Percentiles rank a stretch among this genome's conserved stretches.
Evolutionary conservation across 2,113 vertebrate genomes (phyloP).

Genomic region (Pluvianellus socialis): DNA sequence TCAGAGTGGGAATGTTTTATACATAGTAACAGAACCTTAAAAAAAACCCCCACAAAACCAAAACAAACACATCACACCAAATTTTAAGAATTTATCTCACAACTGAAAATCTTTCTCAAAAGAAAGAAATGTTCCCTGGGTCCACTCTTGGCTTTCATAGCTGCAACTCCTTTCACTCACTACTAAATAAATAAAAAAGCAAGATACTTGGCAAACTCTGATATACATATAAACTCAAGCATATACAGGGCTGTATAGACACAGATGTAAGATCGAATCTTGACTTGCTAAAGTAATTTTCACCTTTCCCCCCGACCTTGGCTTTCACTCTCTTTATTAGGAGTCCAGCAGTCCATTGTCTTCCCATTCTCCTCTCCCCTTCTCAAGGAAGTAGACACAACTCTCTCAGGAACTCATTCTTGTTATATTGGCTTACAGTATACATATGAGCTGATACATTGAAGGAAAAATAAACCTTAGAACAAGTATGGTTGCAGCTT

Average conservation of each 20-base stretch:
- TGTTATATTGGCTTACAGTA: fast-evolving
- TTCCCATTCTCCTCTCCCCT: neutral
- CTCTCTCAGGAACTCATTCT: neutral
- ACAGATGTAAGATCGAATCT: neutral
- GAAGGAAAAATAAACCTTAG: neutral
- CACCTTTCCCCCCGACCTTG: fast-evolving
- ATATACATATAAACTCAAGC: neutral
- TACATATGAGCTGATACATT: neutral
- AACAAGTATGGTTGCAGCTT: neutral
- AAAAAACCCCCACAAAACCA: neutral
- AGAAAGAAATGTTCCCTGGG: neutral
- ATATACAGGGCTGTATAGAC: neutral
- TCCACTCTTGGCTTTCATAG: neutral
- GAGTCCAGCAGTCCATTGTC: neutral
- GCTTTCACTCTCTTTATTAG: neutral
- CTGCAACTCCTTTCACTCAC: neutral
- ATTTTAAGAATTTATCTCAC: neutral
- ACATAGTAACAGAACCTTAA: neutral
- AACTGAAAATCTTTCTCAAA: neutral
- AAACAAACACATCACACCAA: neutral
- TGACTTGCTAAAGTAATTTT: neutral
- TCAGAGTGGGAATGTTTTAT: neutral
- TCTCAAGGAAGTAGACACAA: neutral
- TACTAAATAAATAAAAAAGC: no score
- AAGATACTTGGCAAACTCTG: neutral